phyloP scores from a whole-genome alignment of 2,888 invertebrate genomes.

The Drosophila neonasuta region DNA sequence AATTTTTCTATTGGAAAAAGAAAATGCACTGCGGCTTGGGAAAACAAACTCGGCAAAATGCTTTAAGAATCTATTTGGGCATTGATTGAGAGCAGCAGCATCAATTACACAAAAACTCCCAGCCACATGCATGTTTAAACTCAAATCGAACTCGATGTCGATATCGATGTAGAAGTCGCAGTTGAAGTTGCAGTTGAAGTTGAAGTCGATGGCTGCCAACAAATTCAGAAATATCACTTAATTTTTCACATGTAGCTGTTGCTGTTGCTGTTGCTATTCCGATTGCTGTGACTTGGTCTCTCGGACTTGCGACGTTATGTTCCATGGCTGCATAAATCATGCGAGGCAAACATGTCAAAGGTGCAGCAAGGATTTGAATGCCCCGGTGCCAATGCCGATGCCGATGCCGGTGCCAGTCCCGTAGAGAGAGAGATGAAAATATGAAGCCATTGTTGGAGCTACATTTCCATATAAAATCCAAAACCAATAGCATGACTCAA shows the following conservation, averaged over 20 bases:
- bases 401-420: slow-evolving; percentile 32
- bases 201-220: slow-evolving; percentile 66
- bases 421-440: slow-evolving; percentile 63
- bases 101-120: slow-evolving; percentile 59
- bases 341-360: slow-evolving; percentile 72
- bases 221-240: slow-evolving; percentile 77
- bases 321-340: slow-evolving; percentile 76
- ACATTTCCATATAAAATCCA: slow-evolving; percentile 76
- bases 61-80: slow-evolving; percentile 55
- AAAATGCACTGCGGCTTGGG: slow-evolving; percentile 53
- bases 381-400: slow-evolving; percentile 44
- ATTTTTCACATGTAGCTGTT: slow-evolving; percentile 70
- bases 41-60: slow-evolving; percentile 45
- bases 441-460: slow-evolving; percentile 74
- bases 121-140: slow-evolving; percentile 9
- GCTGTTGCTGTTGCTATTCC: slow-evolving; percentile 24
- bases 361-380: slow-evolving; percentile 77
- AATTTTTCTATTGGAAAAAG: slow-evolving; percentile 63
- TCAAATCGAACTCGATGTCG: background rate
- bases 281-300: slow-evolving; percentile 11
- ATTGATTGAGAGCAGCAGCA: slow-evolving; percentile 74
- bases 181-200: slow-evolving; percentile 17
- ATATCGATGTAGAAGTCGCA: slow-evolving; percentile 9
- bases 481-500: slow-evolving; percentile 45
- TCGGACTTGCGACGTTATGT: slow-evolving; percentile 39